Evolutionary conservation across 1,140 invertebrate species (phyloP).

Genomic region (Sipha flava): DNA sequence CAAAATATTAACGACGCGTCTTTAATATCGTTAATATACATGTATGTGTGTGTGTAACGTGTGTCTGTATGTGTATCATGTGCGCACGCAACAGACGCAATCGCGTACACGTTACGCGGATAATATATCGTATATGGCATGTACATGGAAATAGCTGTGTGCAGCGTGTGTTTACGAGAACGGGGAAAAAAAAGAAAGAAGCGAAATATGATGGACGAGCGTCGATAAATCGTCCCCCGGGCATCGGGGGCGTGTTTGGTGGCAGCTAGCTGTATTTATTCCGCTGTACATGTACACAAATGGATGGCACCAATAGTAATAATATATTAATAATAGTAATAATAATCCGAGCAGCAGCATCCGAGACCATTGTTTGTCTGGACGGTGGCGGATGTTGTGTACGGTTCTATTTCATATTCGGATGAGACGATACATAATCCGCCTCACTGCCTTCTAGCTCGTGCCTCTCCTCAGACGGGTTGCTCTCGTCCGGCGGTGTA

Average conservation of each 20-base stretch:
- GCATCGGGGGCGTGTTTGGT: not conserved
- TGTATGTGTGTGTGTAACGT: no score
- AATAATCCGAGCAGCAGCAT: not conserved
- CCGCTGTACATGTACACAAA: not conserved
- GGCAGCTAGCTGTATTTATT: not conserved
- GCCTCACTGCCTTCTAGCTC: not conserved
- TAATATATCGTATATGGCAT: not conserved
- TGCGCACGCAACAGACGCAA: not conserved
- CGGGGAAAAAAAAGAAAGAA: not conserved
- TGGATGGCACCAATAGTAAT: slow-evolving; percentile 18
- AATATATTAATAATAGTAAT: slow-evolving; percentile 3
- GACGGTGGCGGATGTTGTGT: slow-evolving; percentile 1
- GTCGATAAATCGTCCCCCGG: not conserved
- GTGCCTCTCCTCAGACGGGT: not conserved
- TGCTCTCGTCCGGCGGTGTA: not conserved
- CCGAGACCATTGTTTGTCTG: slow-evolving; percentile 21
- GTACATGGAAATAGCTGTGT: not conserved
- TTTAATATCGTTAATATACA: not conserved
- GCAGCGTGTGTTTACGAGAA: not conserved
- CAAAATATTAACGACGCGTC: slow-evolving; percentile 4
- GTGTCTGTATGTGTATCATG: not conserved
- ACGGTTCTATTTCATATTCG: slow-evolving; percentile 16
- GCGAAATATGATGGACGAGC: slow-evolving; percentile 11
- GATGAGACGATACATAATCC: not conserved
- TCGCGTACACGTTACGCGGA: not conserved